Conservation (phyloP, 2,113 vertebrate genomes). For the Channa maculata region DNA sequence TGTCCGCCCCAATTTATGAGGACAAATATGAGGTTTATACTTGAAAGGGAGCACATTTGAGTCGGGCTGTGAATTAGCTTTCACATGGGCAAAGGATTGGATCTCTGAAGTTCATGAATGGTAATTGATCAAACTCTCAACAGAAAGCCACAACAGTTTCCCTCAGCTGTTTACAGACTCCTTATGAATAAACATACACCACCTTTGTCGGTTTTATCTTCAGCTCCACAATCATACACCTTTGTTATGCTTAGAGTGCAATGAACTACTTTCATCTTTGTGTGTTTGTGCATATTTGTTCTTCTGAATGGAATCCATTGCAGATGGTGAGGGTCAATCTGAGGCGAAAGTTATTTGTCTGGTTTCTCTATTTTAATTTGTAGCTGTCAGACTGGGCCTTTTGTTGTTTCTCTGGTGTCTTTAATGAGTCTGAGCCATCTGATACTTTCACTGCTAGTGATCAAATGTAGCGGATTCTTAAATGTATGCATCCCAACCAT, state of each 20-base stretch:
- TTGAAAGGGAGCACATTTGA: no score
- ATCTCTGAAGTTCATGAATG: not conserved
- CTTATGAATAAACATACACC: conserved; percentile 10
- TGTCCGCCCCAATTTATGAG: no score
- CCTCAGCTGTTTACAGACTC: not conserved
- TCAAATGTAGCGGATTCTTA: not conserved
- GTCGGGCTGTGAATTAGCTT: no score
- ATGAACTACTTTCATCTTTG: not conserved
- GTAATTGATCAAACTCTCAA: not conserved
- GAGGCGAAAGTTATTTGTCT: conserved; percentile 6
- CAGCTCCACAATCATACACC: not conserved
- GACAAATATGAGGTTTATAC: no score
- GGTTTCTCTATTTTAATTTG: conserved; percentile 6
- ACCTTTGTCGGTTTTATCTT: conserved; percentile 6
- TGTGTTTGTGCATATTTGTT: not conserved
- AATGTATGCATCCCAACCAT: not conserved
- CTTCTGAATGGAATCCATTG: not conserved
- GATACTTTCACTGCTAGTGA: not conserved
- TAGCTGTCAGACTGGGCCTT: not conserved
- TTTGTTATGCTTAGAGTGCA: not conserved
- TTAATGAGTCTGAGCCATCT: not conserved
- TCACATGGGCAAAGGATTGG: no score
- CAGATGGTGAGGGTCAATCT: conserved; percentile 31
- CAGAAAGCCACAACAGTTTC: not conserved
- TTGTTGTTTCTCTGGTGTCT: conserved; percentile 10